Conservation (phyloP, 2,113 vertebrate genomes). For the Gymnarchus niloticus region DNA sequence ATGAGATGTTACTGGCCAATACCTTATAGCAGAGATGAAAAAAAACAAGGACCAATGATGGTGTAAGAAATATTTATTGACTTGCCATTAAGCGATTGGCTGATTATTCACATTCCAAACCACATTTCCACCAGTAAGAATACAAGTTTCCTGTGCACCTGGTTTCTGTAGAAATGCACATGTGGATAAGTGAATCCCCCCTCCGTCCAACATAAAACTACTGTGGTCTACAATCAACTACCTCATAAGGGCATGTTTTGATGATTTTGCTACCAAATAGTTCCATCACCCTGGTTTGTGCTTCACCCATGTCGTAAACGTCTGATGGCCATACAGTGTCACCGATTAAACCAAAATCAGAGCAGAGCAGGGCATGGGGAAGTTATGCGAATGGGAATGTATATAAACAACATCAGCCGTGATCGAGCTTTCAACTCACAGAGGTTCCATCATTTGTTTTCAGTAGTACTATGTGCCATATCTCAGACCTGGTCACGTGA, state of each 20-base stretch:
- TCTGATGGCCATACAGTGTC: neutral
- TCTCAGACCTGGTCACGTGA: neutral
- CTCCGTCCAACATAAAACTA: neutral
- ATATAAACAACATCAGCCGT: neutral
- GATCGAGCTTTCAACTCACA: neutral
- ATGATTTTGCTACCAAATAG: neutral
- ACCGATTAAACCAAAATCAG: neutral
- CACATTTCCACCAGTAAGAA: neutral
- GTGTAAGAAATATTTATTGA: neutral
- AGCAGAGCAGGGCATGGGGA: neutral
- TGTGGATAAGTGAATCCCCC: neutral
- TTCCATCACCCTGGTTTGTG: neutral
- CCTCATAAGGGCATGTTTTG: neutral
- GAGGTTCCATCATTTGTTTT: neutral
- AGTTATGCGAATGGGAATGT: no score
- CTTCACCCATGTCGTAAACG: neutral
- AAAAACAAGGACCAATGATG: neutral
- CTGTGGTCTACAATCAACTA: neutral
- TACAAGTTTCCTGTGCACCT: neutral
- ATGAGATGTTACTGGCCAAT: neutral
- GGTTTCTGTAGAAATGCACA: neutral
- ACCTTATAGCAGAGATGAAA: neutral
- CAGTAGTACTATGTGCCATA: neutral
- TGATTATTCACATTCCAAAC: conserved; percentile 18
- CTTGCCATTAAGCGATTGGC: neutral